Percentiles rank a stretch among this genome's conserved stretches.
Conservation (phyloP, 2,888 invertebrate genomes). For the Bimastos eiseni region DNA sequence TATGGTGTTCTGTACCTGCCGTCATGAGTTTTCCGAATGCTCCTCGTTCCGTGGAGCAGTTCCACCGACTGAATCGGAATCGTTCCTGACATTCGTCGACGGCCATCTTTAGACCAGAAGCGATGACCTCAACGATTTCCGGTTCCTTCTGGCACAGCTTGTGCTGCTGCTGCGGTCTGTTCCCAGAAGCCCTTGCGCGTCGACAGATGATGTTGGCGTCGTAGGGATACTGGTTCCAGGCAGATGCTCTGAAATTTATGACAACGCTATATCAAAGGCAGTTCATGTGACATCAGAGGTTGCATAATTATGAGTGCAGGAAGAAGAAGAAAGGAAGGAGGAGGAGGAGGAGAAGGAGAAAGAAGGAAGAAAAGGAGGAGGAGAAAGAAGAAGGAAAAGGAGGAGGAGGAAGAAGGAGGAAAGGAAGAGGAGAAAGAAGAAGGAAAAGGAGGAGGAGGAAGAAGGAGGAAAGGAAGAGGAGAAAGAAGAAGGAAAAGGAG, state of each 20-base stretch:
- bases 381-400: too few species aligned
- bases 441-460: too few species aligned
- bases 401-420: too few species aligned
- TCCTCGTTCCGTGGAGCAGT: background rate
- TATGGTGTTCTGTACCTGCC: background rate
- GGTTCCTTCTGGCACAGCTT: constrained; percentile 20
- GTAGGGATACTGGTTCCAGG: background rate
- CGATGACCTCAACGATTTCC: background rate
- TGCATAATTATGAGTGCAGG: background rate
- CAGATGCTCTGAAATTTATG: background rate
- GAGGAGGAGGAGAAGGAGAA: too few species aligned
- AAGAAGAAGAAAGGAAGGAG: too few species aligned
- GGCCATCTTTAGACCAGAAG: background rate
- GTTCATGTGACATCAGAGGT: background rate
- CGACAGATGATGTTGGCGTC: constrained; percentile 3
- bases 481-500: too few species aligned
- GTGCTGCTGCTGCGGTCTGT: background rate
- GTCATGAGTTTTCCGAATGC: background rate
- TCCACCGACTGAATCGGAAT: background rate
- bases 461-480: too few species aligned
- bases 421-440: too few species aligned
- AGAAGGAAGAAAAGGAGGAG: too few species aligned
- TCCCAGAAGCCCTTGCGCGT: background rate
- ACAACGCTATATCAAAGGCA: background rate
- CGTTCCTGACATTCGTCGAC: background rate